Evolutionary conservation across 2,797 vertebrate species (phyloP).

Genomic region (Epinephelus malabaricus): DNA sequence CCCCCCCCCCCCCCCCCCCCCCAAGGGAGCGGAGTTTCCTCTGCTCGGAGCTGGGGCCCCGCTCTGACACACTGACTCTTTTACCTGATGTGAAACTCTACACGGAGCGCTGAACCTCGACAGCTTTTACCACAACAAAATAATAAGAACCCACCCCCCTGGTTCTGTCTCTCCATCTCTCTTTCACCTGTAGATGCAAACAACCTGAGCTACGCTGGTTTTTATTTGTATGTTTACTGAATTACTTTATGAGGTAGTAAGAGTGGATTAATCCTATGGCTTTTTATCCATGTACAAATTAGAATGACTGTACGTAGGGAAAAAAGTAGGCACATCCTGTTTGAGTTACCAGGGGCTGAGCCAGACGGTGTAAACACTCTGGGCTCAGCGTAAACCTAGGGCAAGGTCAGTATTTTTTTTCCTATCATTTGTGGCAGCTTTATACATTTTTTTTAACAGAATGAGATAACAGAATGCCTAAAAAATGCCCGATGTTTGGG

Average conservation of each 20-base stretch:
- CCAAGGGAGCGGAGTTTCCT: conserved; percentile 48
- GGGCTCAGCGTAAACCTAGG: too few relatives aligned
- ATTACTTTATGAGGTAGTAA: conserved; percentile 82
- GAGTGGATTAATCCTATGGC: conserved; percentile 63
- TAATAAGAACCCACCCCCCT: background rate
- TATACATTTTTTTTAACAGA: too few relatives aligned
- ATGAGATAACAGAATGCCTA: too few relatives aligned
- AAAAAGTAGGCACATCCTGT: conserved; percentile 1
- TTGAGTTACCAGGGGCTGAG: conserved; percentile 2
- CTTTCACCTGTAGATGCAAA: conserved; percentile 45
- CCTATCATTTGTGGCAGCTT: too few relatives aligned
- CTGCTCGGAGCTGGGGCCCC: conserved; percentile 26
- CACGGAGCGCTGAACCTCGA: conserved; percentile 25
- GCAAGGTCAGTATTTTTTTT: too few relatives aligned
- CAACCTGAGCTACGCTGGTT: conserved; percentile 47
- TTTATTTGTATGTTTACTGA: conserved; percentile 9
- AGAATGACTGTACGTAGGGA: background rate
- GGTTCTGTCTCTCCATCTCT: conserved; percentile 25
- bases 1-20: background rate
- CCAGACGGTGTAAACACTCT: too few relatives aligned
- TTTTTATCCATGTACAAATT: conserved; percentile 61
- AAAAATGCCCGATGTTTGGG: too few relatives aligned
- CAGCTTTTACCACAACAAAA: conserved; percentile 61
- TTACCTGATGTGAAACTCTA: conserved; percentile 70
- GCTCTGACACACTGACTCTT: conserved; percentile 69